phyloP scores from a whole-genome alignment of 2,113 vertebrate species.

The Zapornia atra region DNA sequence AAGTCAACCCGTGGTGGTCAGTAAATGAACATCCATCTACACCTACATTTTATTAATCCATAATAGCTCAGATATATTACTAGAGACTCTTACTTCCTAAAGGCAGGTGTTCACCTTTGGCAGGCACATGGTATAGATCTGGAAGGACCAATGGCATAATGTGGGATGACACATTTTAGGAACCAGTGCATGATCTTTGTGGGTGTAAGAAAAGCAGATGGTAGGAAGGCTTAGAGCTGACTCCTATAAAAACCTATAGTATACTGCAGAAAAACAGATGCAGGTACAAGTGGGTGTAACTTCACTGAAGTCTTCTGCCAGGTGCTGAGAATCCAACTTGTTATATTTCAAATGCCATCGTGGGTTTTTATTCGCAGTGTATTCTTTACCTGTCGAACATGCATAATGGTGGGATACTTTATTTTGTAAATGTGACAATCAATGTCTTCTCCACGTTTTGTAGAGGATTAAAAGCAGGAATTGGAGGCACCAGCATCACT shows the following conservation, averaged over 20 bases:
- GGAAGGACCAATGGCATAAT: slow-evolving; percentile 27
- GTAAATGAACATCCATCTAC: not conserved
- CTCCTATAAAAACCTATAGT: not conserved
- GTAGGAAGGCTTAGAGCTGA: not conserved
- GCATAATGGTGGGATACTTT: slow-evolving; percentile 56
- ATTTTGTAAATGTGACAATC: slow-evolving; percentile 73
- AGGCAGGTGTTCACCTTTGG: not conserved
- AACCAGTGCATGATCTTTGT: not conserved
- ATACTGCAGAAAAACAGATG: not conserved
- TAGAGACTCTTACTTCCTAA: not conserved
- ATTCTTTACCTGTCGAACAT: slow-evolving; percentile 58
- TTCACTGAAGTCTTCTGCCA: not conserved
- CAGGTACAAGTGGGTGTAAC: not conserved
- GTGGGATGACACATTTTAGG: slow-evolving; percentile 3
- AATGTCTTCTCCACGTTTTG: slow-evolving; percentile 37
- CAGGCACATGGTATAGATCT: not conserved
- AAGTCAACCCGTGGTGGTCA: not conserved
- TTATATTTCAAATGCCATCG: not conserved
- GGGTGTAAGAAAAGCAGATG: not conserved
- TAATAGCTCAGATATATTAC: not conserved
- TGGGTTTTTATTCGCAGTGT: not conserved
- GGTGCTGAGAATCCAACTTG: slow-evolving; percentile 9
- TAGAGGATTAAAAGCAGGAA: slow-evolving; percentile 19
- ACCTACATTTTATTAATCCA: not conserved
- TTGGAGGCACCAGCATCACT: not conserved